Percentiles rank a stretch among this genome's conserved stretches.
Conservation (phyloP, 1,140 invertebrate species). For the Rhizoglyphus robini region DNA sequence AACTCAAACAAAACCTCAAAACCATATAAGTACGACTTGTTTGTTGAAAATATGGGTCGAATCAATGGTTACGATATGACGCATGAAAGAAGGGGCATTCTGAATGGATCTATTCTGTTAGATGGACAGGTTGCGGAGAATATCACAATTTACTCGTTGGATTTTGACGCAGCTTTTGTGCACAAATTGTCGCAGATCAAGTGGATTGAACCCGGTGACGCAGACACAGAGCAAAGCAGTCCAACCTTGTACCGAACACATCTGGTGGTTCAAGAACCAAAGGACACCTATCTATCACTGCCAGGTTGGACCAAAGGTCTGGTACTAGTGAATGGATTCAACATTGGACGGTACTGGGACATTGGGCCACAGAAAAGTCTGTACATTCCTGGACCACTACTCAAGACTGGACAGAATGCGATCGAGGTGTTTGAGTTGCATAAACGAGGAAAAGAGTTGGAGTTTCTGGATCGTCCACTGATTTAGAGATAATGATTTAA, state of each 20-base stretch:
- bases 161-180: neutral
- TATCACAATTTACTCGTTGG: neutral
- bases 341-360: slow-evolving; percentile 45
- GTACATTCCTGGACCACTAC: slow-evolving; percentile 37
- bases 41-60: slow-evolving; percentile 27
- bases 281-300: slow-evolving; percentile 22
- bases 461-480: slow-evolving; percentile 18
- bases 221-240: neutral
- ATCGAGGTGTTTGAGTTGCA: slow-evolving; percentile 23
- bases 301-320: slow-evolving; percentile 34
- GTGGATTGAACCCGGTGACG: too few relatives aligned
- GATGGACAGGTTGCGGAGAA: neutral
- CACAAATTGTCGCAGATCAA: too few relatives aligned
- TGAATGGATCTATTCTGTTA: neutral
- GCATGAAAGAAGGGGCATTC: neutral
- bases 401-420: slow-evolving; percentile 19
- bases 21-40: slow-evolving; percentile 19
- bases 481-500: slow-evolving; percentile 1
- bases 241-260: neutral
- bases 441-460: neutral
- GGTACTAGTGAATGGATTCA: slow-evolving; percentile 49
- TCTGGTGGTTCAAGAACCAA: neutral
- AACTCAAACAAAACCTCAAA: neutral
- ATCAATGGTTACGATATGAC: slow-evolving; percentile 10
- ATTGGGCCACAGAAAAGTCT: slow-evolving; percentile 44